Evolutionary conservation across 2,797 vertebrate genomes (phyloP).

Genomic region (Petrocephalus sullivani): DNA sequence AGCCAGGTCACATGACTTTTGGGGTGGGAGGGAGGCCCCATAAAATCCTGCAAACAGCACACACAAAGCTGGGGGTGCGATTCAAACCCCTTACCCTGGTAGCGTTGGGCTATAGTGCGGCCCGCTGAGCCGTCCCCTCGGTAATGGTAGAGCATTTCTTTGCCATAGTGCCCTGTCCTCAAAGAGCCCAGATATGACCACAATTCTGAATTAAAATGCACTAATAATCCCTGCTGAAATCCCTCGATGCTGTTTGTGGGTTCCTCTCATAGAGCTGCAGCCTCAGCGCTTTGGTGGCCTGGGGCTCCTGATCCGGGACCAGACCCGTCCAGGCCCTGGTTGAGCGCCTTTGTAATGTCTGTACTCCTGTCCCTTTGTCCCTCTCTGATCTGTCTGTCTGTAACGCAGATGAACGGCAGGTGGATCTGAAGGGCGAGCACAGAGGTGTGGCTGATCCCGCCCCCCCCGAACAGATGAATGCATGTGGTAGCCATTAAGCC

Average conservation of each 20-base stretch:
- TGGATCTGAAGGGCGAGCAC: neutral
- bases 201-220: neutral
- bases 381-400: slow-evolving; percentile 24
- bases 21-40: neutral
- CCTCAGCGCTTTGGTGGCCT: neutral
- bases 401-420: slow-evolving; percentile 21
- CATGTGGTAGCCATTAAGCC: slow-evolving; percentile 53
- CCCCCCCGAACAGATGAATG: slow-evolving; percentile 36
- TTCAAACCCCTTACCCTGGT: neutral
- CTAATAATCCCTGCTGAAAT: neutral
- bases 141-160: neutral
- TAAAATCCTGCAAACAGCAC: neutral
- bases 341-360: slow-evolving; percentile 9
- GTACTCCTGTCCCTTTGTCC: slow-evolving; percentile 28
- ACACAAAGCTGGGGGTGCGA: neutral
- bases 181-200: neutral
- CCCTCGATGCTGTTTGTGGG: neutral
- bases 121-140: neutral
- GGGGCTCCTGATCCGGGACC: neutral
- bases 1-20: neutral
- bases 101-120: neutral
- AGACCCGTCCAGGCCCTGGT: neutral
- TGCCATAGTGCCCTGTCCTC: neutral
- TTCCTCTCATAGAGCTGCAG: neutral
- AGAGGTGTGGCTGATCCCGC: neutral